Conservation (phyloP, 2,888 invertebrate genomes). For the Tachystola acroxantha region DNA sequence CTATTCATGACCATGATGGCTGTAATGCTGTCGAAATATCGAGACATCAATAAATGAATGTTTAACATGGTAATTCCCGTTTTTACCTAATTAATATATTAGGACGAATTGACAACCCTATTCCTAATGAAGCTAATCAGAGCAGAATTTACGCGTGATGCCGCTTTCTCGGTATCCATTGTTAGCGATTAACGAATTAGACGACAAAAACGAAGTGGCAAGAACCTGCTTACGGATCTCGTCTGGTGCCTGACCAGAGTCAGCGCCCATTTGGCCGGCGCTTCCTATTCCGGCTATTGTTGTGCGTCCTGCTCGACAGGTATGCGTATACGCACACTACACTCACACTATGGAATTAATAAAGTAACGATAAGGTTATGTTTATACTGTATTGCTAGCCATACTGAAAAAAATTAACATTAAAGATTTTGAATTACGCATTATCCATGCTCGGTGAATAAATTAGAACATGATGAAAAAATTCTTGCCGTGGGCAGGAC, state of each 20-base stretch:
- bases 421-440: too few species aligned
- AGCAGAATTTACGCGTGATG: slow-evolving; percentile 47
- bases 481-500: too few species aligned
- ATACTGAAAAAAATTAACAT: too few species aligned
- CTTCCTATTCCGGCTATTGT: slow-evolving; percentile 77
- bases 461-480: too few species aligned
- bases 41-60: too few species aligned
- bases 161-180: slow-evolving; percentile 41
- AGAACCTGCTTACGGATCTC: slow-evolving; percentile 65
- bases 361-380: too few species aligned
- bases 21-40: too few species aligned
- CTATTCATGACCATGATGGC: too few species aligned
- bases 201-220: slow-evolving; percentile 44
- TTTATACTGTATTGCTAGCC: too few species aligned
- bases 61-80: too few species aligned
- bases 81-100: too few species aligned
- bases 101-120: neutral
- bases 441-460: too few species aligned
- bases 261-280: slow-evolving; percentile 57
- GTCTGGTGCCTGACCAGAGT: slow-evolving; percentile 45
- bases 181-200: slow-evolving; percentile 44
- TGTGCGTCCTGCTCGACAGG: slow-evolving; percentile 62
- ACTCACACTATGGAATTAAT: slow-evolving; percentile 12
- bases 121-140: slow-evolving; percentile 25
- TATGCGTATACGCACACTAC: slow-evolving; percentile 36